Conservation (phyloP, 64 coral and sea anemone genomes). For the Pocillopora verrucosa region DNA sequence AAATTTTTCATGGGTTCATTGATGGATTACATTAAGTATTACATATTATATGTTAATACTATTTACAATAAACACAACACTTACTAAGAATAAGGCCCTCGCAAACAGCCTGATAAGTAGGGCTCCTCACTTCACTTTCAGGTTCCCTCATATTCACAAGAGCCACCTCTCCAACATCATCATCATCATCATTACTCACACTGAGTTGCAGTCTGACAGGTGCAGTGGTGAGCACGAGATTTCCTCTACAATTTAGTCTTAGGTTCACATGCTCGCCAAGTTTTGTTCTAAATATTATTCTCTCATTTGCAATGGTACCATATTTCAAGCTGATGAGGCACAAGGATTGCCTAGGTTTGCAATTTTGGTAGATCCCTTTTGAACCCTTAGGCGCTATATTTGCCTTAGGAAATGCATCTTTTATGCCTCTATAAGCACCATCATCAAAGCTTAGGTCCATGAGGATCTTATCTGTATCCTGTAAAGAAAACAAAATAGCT, state of each 20-base stretch:
- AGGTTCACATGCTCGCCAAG: not conserved
- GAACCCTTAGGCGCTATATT: not conserved
- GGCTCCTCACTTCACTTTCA: not conserved
- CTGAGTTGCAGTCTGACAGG: not conserved
- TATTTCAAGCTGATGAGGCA: not conserved
- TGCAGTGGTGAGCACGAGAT: not conserved
- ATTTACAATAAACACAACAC: not conserved
- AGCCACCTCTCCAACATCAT: slow-evolving; percentile 11
- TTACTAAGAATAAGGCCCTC: slow-evolving; percentile 19
- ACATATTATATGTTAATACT: not conserved
- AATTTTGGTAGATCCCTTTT: not conserved
- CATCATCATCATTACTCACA: not conserved
- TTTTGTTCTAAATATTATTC: not conserved
- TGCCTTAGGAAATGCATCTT: not conserved
- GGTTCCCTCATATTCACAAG: not conserved
- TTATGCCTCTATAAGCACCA: not conserved
- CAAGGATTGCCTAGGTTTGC: not conserved
- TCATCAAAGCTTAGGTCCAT: not conserved
- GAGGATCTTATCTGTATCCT: not conserved
- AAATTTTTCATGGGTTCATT: too few relatives aligned
- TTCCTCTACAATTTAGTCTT: not conserved
- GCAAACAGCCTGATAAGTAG: not conserved
- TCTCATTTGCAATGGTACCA: not conserved
- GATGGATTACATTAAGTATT: not conserved
- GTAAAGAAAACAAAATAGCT: not conserved